Percentiles rank a stretch among this genome's conserved stretches.
Conservation (phyloP, 2,113 vertebrate genomes). For the Okapia johnstoni region DNA sequence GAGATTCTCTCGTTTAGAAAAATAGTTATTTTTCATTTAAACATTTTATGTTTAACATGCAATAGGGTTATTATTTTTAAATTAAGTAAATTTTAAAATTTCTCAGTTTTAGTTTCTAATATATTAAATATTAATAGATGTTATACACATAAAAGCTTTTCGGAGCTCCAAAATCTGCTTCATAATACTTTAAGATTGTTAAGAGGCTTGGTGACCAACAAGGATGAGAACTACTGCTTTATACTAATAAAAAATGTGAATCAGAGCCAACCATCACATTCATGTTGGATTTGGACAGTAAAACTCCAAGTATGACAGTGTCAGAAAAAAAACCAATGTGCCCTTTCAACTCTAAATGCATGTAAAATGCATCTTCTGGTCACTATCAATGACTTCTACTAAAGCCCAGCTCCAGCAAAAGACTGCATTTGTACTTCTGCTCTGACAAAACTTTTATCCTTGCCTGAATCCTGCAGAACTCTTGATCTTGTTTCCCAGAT, state of each 20-base stretch:
- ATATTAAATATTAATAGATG: background rate
- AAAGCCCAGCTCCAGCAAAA: background rate
- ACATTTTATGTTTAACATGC: background rate
- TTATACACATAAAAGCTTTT: background rate
- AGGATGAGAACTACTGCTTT: background rate
- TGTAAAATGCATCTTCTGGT: background rate
- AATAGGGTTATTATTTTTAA: conserved; percentile 3
- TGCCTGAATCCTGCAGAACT: background rate
- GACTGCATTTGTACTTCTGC: background rate
- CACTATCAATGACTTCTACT: background rate
- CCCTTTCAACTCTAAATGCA: background rate
- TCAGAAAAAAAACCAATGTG: background rate
- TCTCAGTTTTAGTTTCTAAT: background rate
- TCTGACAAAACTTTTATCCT: background rate
- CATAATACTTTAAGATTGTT: background rate
- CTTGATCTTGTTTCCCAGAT: background rate
- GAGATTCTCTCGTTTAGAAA: background rate
- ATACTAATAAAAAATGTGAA: background rate
- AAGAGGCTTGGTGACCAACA: background rate
- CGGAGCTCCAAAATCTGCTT: background rate
- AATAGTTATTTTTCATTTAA: background rate
- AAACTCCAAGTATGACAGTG: background rate
- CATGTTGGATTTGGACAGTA: rapidly evolving
- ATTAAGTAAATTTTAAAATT: background rate
- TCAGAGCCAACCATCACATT: background rate